Evolutionary conservation across 1,140 invertebrate species (phyloP), one percentile per base, ranked within the genome.

Genomic region (Hycleus cichorii): DNA sequence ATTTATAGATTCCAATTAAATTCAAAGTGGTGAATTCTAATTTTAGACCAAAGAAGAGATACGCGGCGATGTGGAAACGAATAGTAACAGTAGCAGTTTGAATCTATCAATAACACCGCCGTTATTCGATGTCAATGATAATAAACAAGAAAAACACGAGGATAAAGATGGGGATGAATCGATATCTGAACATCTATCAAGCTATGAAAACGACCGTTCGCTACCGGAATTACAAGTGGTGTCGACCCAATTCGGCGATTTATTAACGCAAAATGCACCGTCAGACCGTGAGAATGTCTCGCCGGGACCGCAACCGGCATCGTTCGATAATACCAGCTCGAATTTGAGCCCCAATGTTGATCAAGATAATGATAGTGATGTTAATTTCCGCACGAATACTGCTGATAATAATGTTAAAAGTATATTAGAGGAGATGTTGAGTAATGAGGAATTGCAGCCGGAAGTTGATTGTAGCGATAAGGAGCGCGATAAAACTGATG

Each of bases 191-290:
- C 70, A 72, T 57, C 47, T 72, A 44, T 49, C 46, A 3, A 72
- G 70, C 54, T 50, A 71, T 9, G 70, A 74, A 67, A 69, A 72
- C 61, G 72, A 74, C 58, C 56, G 72, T 24, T 74, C 72, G 2
- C 62, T 68, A 43, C 60, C 69, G 45, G 72, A 74, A 66, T 72
- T 74, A 9, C 64, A 71, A 65, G 64, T 74, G 39, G 50, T 52
- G 18, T 63, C 64, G 45, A 40, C 39, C 45, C 32, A 58, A 27
- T 62, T 46, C 39, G 27, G 11, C 7, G 18, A 44, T 38, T 43
- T 56, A 26, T 18, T 47, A 18, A 18, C 18, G 18, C 27, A 59
- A 12, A 58, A 61, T 52, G 52, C 57, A 51, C 47, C 53, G 3
- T 11, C 27, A 24, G 59, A 63, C 7, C 49, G 53, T 26, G 54